Percentiles rank a stretch among this genome's conserved stretches.
Evolutionary conservation across 2,113 vertebrate species (phyloP).

Genomic region (Nannobrachium achirus): DNA sequence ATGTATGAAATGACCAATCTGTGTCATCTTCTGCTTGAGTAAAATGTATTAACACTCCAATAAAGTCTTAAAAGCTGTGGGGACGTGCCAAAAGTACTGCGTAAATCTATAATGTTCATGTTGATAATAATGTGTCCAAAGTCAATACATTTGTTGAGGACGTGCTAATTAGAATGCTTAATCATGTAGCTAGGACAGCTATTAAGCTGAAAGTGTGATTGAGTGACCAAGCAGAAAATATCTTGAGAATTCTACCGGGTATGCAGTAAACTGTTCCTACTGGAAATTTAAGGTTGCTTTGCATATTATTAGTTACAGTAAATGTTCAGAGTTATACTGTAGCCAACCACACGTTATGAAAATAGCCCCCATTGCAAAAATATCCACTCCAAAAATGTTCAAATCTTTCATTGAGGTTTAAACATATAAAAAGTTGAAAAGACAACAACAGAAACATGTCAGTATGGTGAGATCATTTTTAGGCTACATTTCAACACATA

Average conservation of each 20-base stretch:
- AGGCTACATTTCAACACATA: too few species aligned
- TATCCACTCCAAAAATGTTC: too few species aligned
- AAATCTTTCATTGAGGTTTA: too few species aligned
- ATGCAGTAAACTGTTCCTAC: conserved; percentile 20
- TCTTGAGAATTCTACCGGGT: conserved; percentile 1
- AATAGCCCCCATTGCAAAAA: too few species aligned
- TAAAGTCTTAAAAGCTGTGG: conserved; percentile 44
- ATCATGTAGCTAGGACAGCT: conserved; percentile 38
- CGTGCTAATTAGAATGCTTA: conserved; percentile 31
- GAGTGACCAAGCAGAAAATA: conserved; percentile 23
- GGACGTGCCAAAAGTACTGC: conserved; percentile 48
- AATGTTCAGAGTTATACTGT: not conserved
- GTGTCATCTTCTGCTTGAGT: conserved; percentile 49
- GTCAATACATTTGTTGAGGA: conserved; percentile 21
- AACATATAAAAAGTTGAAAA: too few species aligned
- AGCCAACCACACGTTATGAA: too few species aligned
- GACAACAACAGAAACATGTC: too few species aligned
- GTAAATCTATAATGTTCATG: conserved; percentile 31
- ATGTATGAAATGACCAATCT: conserved; percentile 29
- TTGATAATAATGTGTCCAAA: conserved; percentile 37
- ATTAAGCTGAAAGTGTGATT: conserved; percentile 24
- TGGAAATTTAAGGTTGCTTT: not conserved
- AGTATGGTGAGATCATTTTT: too few species aligned
- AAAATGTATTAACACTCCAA: conserved; percentile 38
- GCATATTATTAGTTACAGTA: not conserved